phyloP scores from a whole-genome alignment of 2,888 invertebrate genomes.

The Hypolimnas misippus region DNA sequence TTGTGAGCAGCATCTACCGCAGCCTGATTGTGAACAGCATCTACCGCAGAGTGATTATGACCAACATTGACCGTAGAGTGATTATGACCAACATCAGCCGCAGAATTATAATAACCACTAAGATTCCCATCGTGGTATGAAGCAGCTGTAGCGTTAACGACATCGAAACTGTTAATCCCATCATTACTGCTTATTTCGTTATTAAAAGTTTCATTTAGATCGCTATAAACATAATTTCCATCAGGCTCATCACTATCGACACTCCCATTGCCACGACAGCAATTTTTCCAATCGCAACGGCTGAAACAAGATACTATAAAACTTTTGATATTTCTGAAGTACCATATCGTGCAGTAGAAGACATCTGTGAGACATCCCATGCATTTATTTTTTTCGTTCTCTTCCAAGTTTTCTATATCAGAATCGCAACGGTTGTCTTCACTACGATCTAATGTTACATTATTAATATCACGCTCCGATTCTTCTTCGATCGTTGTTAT shows the following conservation, averaged over 20 bases:
- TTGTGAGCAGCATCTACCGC: too few species aligned
- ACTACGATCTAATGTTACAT: neutral
- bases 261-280: neutral
- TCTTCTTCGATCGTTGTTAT: neutral
- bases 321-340: neutral
- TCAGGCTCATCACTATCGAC: neutral
- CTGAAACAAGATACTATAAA: neutral
- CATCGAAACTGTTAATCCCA: neutral
- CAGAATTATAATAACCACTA: neutral
- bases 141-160: neutral
- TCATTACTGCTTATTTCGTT: neutral
- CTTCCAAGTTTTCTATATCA: neutral
- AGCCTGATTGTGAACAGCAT: too few species aligned
- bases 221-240: neutral
- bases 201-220: slow-evolving; percentile 2
- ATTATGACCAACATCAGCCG: neutral
- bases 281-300: neutral
- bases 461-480: neutral
- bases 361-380: neutral
- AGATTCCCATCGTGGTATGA: too few species aligned
- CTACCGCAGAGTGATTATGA: too few species aligned
- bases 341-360: neutral
- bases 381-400: neutral
- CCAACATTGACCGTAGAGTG: too few species aligned
- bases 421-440: neutral